These are phyloP conservation scores for Sinohyriopsis cumingii DNA, from an alignment of 2,888 invertebrate species.

Conservation along the genomic window DNA sequence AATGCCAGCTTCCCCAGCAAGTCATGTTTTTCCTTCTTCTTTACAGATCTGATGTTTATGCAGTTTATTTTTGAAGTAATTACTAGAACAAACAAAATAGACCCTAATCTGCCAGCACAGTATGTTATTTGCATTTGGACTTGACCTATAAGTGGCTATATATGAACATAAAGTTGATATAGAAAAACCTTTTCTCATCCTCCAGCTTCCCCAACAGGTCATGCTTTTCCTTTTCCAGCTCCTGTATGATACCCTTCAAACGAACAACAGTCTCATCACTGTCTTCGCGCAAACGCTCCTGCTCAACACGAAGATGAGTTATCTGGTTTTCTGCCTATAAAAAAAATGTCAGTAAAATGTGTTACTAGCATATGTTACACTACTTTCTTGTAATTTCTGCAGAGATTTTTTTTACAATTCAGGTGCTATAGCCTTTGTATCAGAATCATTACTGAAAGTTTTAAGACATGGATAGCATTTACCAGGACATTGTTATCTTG, in stretches of 20 bases:
- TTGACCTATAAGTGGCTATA: neutral
- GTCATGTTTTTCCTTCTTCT: slow-evolving; percentile 55
- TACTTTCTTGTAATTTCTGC: neutral
- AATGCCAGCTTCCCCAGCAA: slow-evolving; percentile 65
- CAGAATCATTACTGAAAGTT: neutral
- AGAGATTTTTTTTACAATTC: too few species aligned
- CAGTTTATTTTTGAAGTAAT: neutral
- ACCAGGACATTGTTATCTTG: neutral
- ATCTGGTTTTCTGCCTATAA: slow-evolving; percentile 70
- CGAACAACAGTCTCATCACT: slow-evolving; percentile 76
- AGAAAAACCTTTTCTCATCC: slow-evolving; percentile 71
- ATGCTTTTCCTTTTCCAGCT: slow-evolving; percentile 66
- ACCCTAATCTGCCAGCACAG: too few species aligned
- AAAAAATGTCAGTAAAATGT: slow-evolving; percentile 17
- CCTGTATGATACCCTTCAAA: slow-evolving; percentile 66
- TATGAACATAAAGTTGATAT: too few species aligned
- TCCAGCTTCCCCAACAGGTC: slow-evolving; percentile 67
- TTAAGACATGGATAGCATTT: neutral
- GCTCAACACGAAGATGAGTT: slow-evolving; percentile 57
- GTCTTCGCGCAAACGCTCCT: slow-evolving; percentile 73
- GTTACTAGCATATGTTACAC: neutral
- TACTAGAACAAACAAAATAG: neutral
- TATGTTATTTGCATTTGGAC: neutral
- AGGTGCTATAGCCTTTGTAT: neutral
- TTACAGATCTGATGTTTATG: neutral